phyloP scores from a whole-genome alignment of 2,888 invertebrate species.

The Dugesia japonica region DNA sequence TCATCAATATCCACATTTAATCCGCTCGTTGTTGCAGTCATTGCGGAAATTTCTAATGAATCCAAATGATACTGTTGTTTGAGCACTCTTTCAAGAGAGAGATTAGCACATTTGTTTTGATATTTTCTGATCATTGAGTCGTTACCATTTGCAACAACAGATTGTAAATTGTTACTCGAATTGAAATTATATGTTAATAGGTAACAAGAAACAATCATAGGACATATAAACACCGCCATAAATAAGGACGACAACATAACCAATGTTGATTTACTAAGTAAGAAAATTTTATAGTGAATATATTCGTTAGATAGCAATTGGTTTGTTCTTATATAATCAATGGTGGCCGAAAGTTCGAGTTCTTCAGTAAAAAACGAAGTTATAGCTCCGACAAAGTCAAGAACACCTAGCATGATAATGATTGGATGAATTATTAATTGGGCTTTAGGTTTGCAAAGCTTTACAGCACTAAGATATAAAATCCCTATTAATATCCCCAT shows the following conservation, averaged over 20 bases:
- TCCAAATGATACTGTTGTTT: background rate
- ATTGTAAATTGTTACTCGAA: background rate
- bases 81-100: background rate
- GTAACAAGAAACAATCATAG: background rate
- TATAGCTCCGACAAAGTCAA: background rate
- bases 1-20: background rate
- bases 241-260: background rate
- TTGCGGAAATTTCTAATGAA: background rate
- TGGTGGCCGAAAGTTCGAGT: background rate
- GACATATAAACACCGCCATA: background rate
- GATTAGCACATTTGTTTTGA: background rate
- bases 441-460: background rate
- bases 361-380: background rate
- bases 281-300: background rate
- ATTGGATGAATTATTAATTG: background rate
- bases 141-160: background rate
- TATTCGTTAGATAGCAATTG: background rate
- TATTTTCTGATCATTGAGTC: background rate
- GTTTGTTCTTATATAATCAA: background rate
- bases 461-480: background rate
- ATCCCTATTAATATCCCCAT: background rate
- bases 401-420: background rate
- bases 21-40: background rate
- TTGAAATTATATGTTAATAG: background rate
- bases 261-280: background rate